Conservation (phyloP, 2,797 vertebrate genomes). For the Taeniopygia guttata region DNA sequence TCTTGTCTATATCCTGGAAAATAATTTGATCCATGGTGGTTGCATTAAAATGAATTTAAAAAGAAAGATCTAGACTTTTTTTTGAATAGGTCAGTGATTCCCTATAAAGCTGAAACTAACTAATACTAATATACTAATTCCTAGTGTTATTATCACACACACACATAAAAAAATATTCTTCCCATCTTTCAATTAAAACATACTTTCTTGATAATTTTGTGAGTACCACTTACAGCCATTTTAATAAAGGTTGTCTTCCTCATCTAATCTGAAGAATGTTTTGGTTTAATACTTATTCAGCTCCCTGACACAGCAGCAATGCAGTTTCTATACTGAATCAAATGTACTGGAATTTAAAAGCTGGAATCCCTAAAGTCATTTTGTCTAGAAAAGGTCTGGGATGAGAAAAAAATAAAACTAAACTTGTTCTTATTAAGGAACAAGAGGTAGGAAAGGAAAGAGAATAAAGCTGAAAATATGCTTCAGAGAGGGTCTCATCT, state of each 20-base stretch:
- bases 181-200: neutral
- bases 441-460: neutral
- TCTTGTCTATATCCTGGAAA: neutral
- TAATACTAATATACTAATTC: neutral
- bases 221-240: neutral
- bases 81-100: neutral
- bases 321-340: neutral
- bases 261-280: neutral
- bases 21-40: neutral
- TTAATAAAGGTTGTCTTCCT: neutral
- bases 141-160: neutral
- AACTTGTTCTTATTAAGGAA: neutral
- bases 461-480: neutral
- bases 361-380: neutral
- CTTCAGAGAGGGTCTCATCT: neutral
- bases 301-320: neutral
- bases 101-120: neutral
- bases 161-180: neutral
- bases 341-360: neutral
- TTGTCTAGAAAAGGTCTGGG: neutral
- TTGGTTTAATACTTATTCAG: neutral
- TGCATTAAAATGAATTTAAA: neutral
- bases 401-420: neutral
- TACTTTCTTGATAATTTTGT: neutral
- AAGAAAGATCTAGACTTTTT: neutral